Conservation (phyloP, 1,140 invertebrate species). For the Ips typographus region DNA sequence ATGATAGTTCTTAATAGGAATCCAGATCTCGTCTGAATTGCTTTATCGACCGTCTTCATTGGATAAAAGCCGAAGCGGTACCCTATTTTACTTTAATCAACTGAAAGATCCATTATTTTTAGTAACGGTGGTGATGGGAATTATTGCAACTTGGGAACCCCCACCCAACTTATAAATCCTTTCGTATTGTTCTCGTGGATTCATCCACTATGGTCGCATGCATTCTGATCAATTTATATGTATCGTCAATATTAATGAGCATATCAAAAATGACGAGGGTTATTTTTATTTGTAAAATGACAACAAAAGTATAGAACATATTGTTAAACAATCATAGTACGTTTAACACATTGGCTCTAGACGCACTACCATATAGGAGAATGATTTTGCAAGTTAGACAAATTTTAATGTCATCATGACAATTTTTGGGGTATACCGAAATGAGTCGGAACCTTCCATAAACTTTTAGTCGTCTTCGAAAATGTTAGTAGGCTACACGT, state of each 20-base stretch:
- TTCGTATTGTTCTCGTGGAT: slow-evolving; percentile 14
- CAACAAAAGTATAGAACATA: too few relatives aligned
- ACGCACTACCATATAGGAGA: slow-evolving; percentile 5
- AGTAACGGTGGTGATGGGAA: slow-evolving; percentile 32
- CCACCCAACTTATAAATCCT: slow-evolving; percentile 15
- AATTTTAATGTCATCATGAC: slow-evolving; percentile 37
- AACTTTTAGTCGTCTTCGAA: slow-evolving; percentile 29
- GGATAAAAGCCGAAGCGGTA: slow-evolving; percentile 41
- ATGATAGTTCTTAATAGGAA: slow-evolving; percentile 48
- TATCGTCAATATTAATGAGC: background rate
- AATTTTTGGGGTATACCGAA: slow-evolving; percentile 24
- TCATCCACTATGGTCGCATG: background rate
- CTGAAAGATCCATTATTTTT: slow-evolving; percentile 38
- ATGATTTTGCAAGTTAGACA: slow-evolving; percentile 32
- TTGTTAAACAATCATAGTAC: background rate
- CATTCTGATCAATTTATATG: background rate
- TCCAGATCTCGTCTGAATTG: slow-evolving; percentile 43
- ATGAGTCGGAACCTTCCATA: slow-evolving; percentile 22
- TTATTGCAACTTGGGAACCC: slow-evolving; percentile 28
- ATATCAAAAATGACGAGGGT: too few relatives aligned
- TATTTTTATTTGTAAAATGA: too few relatives aligned
- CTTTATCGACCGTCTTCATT: slow-evolving; percentile 43
- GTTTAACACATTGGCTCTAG: background rate
- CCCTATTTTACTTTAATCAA: slow-evolving; percentile 44
- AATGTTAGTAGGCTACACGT: slow-evolving; percentile 23